Evolutionary conservation across 2,113 vertebrate genomes (phyloP).

Genomic region (Lates calcarifer): DNA sequence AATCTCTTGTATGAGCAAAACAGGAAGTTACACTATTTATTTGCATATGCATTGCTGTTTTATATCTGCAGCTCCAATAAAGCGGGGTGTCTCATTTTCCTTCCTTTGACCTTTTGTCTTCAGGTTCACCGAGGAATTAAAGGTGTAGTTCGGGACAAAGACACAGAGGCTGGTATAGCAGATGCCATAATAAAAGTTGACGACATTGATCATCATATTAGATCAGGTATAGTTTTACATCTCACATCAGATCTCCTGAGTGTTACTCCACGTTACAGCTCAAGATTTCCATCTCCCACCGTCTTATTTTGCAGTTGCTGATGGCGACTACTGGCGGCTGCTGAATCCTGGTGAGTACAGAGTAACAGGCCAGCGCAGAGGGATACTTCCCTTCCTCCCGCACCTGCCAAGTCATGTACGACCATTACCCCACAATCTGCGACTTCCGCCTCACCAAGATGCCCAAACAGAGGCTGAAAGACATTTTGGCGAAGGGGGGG

Average conservation of each 20-base stretch:
- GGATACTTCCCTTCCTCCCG: constrained; percentile 87
- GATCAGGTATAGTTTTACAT: constrained; percentile 87
- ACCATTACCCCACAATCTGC: constrained; percentile 92
- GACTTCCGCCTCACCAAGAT: constrained; percentile 90
- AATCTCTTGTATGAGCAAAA: too few species aligned
- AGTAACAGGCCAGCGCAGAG: constrained; percentile 85
- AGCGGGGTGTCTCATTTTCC: neutral
- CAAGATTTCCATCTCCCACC: neutral
- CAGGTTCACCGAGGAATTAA: constrained; percentile 95
- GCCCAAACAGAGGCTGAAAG: constrained; percentile 89
- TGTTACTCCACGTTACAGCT: neutral
- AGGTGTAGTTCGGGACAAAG: constrained; percentile 90
- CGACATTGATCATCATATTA: constrained; percentile 90
- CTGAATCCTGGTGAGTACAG: constrained; percentile 95
- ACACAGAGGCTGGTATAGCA: constrained; percentile 88
- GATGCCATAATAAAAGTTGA: constrained; percentile 91
- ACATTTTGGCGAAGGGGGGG: constrained; percentile 87
- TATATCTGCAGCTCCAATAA: too few species aligned
- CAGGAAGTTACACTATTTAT: too few species aligned
- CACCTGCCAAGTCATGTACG: constrained; percentile 91
- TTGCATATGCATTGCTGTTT: neutral
- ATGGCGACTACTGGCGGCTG: constrained; percentile 94
- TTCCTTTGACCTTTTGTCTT: neutral
- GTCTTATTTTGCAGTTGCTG: constrained; percentile 75
- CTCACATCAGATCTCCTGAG: neutral